A percentile compares a stretch with the other conserved stretches of the same genome.
These are phyloP conservation scores for Mantis religiosa DNA, from an alignment of 2,888 invertebrate species.

Conservation along the genomic window DNA sequence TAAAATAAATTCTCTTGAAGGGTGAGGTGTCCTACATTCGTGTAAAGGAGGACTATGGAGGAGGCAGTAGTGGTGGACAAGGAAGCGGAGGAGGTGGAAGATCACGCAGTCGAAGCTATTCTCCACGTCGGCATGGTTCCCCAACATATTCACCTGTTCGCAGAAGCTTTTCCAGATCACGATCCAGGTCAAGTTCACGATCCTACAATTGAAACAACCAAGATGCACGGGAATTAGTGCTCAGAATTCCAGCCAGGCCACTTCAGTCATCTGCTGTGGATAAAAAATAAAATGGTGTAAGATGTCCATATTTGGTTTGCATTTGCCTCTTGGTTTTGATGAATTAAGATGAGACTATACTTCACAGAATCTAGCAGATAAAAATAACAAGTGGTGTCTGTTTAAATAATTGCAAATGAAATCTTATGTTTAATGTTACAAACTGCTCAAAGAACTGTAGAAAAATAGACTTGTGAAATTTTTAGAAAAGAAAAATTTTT, in stretches of 20 bases:
- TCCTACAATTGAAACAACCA: constrained; percentile 40
- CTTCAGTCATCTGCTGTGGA: background rate
- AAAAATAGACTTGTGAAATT: background rate
- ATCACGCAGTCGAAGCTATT: constrained; percentile 71
- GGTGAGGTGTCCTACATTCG: constrained; percentile 97
- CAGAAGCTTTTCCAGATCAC: constrained; percentile 75
- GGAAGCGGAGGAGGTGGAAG: constrained; percentile 52
- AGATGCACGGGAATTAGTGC: background rate
- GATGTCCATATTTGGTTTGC: constrained; percentile 6
- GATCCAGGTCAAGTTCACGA: constrained; percentile 56
- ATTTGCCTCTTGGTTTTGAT: background rate
- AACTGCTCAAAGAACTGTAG: background rate
- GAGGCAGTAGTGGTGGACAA: constrained; percentile 58
- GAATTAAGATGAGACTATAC: background rate
- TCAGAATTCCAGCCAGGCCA: background rate
- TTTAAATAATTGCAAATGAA: background rate
- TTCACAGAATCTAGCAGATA: background rate
- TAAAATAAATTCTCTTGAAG: constrained; percentile 51
- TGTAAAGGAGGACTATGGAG: constrained; percentile 87
- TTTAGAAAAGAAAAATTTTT: background rate
- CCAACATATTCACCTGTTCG: constrained; percentile 93
- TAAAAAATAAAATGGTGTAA: constrained; percentile 6
- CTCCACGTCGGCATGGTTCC: constrained; percentile 78
- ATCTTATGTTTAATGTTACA: background rate
- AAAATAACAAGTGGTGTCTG: background rate